Conservation (phyloP, 1,140 invertebrate genomes). For the Globodera ellingtonae region DNA sequence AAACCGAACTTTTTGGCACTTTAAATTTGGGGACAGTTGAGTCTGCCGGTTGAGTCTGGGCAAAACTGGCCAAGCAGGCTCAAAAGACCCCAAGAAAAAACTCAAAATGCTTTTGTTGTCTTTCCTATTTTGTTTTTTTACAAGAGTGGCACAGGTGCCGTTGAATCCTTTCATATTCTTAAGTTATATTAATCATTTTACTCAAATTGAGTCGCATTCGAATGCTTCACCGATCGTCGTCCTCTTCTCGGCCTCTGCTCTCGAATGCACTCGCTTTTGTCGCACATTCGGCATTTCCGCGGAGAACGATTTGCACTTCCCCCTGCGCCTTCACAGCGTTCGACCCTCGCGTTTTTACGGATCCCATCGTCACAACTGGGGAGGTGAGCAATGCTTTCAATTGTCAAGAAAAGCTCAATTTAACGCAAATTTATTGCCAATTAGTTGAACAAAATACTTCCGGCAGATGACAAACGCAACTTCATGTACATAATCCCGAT, state of each 20-base stretch:
- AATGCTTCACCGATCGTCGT: neutral
- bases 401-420: neutral
- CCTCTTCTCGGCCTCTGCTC: neutral
- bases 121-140: too few relatives aligned
- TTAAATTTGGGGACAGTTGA: too few relatives aligned
- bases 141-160: too few relatives aligned
- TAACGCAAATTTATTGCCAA: neutral
- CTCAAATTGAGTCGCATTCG: neutral
- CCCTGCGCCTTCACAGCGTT: neutral
- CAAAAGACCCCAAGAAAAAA: too few relatives aligned
- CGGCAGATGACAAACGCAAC: slow-evolving; percentile 51
- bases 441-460: slow-evolving; percentile 52
- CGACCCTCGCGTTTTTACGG: neutral
- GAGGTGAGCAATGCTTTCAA: slow-evolving; percentile 10
- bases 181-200: too few relatives aligned
- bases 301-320: neutral
- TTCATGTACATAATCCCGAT: slow-evolving; percentile 55
- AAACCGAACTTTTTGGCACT: too few relatives aligned
- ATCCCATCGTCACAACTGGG: slow-evolving; percentile 25
- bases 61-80: too few relatives aligned
- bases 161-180: too few relatives aligned
- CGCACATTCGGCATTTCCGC: neutral
- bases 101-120: too few relatives aligned
- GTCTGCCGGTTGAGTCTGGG: too few relatives aligned
- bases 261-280: neutral